Percentiles rank a stretch among this genome's conserved stretches.
Conservation (phyloP, 2,113 vertebrate genomes). For the Melanerpes formicivorus region DNA sequence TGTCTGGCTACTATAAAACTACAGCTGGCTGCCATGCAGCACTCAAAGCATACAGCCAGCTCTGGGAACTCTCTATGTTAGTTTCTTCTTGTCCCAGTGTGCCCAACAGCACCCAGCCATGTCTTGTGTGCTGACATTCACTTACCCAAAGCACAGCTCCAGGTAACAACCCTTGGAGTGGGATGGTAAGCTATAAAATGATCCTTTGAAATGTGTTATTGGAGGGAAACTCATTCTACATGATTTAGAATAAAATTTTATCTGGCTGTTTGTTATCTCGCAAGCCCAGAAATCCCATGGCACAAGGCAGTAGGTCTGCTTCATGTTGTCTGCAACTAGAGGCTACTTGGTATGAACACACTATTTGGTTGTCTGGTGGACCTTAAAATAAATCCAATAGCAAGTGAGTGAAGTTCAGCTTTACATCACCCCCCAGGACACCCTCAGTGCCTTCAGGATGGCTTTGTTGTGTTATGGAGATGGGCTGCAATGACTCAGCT, state of each 20-base stretch:
- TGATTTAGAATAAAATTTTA: background rate
- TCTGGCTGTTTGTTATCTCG: background rate
- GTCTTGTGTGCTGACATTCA: background rate
- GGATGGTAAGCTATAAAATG: background rate
- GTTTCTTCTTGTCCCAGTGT: background rate
- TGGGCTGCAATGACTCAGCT: background rate
- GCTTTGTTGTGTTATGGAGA: accelerated
- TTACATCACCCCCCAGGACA: background rate
- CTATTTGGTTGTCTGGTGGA: background rate
- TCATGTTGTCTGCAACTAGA: background rate
- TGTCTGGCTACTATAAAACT: background rate
- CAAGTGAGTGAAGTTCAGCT: background rate
- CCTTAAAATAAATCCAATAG: background rate
- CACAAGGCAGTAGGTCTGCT: background rate
- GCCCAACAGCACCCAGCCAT: background rate
- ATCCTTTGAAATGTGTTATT: background rate
- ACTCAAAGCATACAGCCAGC: background rate
- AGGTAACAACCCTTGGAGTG: background rate
- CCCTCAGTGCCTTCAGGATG: background rate
- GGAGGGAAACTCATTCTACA: background rate
- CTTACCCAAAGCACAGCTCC: background rate
- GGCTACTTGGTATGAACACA: accelerated
- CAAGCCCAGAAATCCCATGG: background rate
- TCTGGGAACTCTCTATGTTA: background rate
- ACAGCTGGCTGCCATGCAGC: background rate